Evolutionary conservation across 37 sponge, comb jelly and placozoan species (phyloP).

Genomic region (Ephydatia muelleri): DNA sequence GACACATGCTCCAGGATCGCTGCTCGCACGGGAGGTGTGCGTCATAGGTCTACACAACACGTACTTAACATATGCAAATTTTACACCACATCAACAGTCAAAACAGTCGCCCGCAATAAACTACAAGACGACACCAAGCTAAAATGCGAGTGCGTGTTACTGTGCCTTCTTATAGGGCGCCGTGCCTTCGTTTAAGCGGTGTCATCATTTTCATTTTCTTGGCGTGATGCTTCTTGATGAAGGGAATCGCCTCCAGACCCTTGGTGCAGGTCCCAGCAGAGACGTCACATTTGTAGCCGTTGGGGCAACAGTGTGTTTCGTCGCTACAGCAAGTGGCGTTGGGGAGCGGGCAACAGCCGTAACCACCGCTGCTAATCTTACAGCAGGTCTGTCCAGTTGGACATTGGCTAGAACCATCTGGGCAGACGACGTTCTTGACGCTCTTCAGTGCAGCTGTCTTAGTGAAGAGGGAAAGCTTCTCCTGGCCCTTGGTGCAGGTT

Average conservation of each 20-base stretch:
- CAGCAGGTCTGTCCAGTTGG: slow-evolving; percentile 75
- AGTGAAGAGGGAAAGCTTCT: slow-evolving; percentile 6
- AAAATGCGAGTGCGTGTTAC: too few species aligned
- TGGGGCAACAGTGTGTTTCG: slow-evolving; percentile 70
- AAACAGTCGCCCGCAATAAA: too few species aligned
- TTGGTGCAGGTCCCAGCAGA: slow-evolving; percentile 50
- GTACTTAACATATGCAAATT: too few species aligned
- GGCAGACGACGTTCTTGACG: slow-evolving; percentile 32
- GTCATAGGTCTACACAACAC: too few species aligned
- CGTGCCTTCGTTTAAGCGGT: slow-evolving; percentile 14
- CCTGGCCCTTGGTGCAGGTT: slow-evolving; percentile 33
- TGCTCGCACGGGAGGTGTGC: too few species aligned
- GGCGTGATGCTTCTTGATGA: slow-evolving; percentile 24
- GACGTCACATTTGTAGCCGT: slow-evolving; percentile 55
- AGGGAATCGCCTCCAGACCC: slow-evolving; percentile 9
- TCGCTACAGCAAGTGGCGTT: slow-evolving; percentile 76
- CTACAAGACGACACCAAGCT: too few species aligned
- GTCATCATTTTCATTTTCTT: neutral
- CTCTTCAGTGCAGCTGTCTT: slow-evolving; percentile 23
- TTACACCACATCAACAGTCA: too few species aligned
- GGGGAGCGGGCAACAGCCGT: slow-evolving; percentile 73
- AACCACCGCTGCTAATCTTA: slow-evolving; percentile 29
- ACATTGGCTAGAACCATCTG: slow-evolving; percentile 61
- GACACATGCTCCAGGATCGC: too few species aligned
- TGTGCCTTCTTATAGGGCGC: neutral